Evolutionary conservation across 2,888 invertebrate species (phyloP).

Genomic region (Drosophila paracracens): DNA sequence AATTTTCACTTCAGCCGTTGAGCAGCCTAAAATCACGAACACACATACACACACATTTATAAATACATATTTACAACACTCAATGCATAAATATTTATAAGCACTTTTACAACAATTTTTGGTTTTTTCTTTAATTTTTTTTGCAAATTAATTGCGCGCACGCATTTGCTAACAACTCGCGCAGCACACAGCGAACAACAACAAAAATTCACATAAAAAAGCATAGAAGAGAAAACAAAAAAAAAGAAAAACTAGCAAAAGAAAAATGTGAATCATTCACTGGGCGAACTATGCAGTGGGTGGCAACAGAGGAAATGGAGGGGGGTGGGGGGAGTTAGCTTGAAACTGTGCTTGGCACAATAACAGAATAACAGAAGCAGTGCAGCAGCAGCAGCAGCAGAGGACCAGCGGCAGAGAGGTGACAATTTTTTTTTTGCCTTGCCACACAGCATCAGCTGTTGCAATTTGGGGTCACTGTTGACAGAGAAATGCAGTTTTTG

Average conservation of each 20-base stretch:
- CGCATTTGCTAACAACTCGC: constrained; percentile 62
- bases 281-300: constrained; percentile 65
- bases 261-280: constrained; percentile 78
- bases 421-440: constrained; percentile 50
- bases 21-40: constrained; percentile 65
- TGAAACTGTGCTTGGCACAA: constrained; percentile 53
- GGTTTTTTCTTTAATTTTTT: constrained; percentile 47
- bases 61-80: constrained; percentile 34
- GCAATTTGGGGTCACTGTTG: constrained; percentile 63
- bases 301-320: constrained; percentile 25
- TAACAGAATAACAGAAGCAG: constrained; percentile 51
- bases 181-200: constrained; percentile 46
- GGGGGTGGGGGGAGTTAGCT: constrained; percentile 37
- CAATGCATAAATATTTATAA: constrained; percentile 57
- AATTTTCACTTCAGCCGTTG: constrained; percentile 74
- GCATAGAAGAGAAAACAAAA: constrained; percentile 29
- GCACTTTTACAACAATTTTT: constrained; percentile 57
- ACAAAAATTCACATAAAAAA: constrained; percentile 42
- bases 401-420: constrained; percentile 41
- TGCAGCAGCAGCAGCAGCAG: constrained; percentile 45
- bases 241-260: constrained; percentile 44
- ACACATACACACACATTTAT: constrained; percentile 40
- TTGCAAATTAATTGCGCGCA: constrained; percentile 72
- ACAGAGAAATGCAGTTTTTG: constrained; percentile 57
- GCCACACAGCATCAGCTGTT: constrained; percentile 75